Evolutionary conservation across 2,113 vertebrate species (phyloP), one percentile per base, ranked within the genome.

Genomic region (Hemichromis elongatus): DNA sequence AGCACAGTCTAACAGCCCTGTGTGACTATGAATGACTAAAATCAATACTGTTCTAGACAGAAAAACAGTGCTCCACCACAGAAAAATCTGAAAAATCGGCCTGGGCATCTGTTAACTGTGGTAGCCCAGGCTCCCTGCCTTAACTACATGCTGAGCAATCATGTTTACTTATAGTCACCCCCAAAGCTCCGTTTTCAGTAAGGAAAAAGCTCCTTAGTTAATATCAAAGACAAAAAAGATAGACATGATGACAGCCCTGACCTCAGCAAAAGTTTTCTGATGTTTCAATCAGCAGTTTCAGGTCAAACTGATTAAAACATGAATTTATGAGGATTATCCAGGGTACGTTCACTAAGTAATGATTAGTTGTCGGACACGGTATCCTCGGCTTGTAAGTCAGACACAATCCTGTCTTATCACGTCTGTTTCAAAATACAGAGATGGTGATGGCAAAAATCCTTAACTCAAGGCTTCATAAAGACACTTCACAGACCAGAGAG

Each of bases 331-430:
- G 26, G 21, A 70, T 45, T 45, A 45, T 26, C 21, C 0, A 73
- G 24, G 14, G 40, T 26, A 0, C 5, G 0, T 28, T 47, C 40
- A 24, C n/a, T 1, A 9, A 13, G n/a, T 24, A 26, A 24, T 10
- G 37, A 45, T 8, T 26, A 26, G 21, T 18, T 21, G 4, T 42
- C n/a, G n/a, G n/a, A n/a, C n/a, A 68, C n/a, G 5, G 14, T 24
- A 24, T 45, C 1, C 5, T 10, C 13, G 16, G 66, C 21, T 45
- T 70, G 13, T 26, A 14, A 14, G 5, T 68, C 12, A 42, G 37
- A 42, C 2, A 7, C 33, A 37, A 7, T 45, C 63, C 3, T 1
- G 7, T 26, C 63, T 68, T 1, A 42, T 26, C 37, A 26, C 14
- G 21, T 45, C 66, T 45, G 2, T 45, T 70, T 70, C 40, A 70